Conservation (phyloP, 2,888 invertebrate species). For the Cryptus armator region DNA sequence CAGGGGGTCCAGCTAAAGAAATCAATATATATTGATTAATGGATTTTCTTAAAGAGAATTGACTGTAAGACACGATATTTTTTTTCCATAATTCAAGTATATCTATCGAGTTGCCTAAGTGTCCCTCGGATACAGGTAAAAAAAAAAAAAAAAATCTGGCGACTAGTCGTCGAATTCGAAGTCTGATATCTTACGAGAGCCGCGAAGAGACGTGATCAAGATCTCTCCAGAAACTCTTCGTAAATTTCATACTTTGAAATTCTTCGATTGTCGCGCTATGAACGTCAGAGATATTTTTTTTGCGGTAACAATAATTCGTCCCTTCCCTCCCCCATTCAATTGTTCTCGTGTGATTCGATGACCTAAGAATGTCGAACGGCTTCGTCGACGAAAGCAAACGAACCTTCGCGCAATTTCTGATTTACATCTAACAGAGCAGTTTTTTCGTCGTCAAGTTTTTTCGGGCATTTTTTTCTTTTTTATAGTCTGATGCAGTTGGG, state of each 20-base stretch:
- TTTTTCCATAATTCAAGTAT: background rate
- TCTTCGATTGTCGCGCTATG: slow-evolving; percentile 9
- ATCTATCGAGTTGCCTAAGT: background rate
- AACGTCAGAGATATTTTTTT: background rate
- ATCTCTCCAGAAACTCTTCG: slow-evolving; percentile 75
- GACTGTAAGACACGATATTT: background rate
- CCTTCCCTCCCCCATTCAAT: slow-evolving; percentile 23
- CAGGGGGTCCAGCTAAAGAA: background rate
- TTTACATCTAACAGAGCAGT: background rate
- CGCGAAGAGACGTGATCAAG: slow-evolving; percentile 82
- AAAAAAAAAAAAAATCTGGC: background rate
- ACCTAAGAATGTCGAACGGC: slow-evolving; percentile 24
- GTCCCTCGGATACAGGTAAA: background rate
- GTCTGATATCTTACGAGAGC: slow-evolving; percentile 63
- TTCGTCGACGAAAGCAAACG: slow-evolving; percentile 44
- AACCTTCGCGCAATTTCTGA: slow-evolving; percentile 15
- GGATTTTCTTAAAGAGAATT: slow-evolving; percentile 14
- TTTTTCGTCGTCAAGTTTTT: slow-evolving; percentile 5
- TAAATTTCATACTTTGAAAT: slow-evolving; percentile 66
- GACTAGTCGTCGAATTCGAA: slow-evolving; percentile 33
- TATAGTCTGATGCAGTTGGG: slow-evolving; percentile 77
- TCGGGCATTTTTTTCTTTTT: slow-evolving; percentile 48
- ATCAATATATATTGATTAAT: background rate
- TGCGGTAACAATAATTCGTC: background rate
- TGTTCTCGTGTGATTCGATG: slow-evolving; percentile 6